Evolutionary conservation across 2,113 vertebrate genomes (phyloP), one percentile per base, ranked within the genome.

Genomic region (Illadopsis cleaveri): DNA sequence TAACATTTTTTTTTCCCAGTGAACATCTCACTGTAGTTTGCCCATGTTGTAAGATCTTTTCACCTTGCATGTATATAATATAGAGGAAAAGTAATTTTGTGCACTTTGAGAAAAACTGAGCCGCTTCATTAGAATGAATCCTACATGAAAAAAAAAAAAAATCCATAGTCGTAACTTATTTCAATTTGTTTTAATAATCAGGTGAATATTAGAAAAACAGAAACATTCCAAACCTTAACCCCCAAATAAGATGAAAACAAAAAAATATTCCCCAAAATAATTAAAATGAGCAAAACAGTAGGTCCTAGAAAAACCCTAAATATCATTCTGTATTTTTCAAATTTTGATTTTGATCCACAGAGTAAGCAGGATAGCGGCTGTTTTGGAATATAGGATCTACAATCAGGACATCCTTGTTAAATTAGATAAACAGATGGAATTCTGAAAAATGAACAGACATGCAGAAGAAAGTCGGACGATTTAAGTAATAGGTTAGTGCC

Each of bases 291-390:
- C 8, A 56, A 33, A 92, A 28, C 4, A 45, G 7, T 56, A 85
- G 12, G 3, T 56, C 3, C 5, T 66, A 79, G 31, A 5, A 65
- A 81, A 78, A 44, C 19, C 33, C 50, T 62, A 56, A 81, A 82
- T 3, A 3, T 71, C 42, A 20, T 35, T 68, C 44, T 83, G 23
- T 5, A 68, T 28, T 38, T 27, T 73, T 57, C 37, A n/a, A 60
- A 25, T 95, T 93, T 93, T 80, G 3, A 19, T 92, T 92, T 92
- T 83, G 44, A 56, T 90, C 18, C 27, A 5, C 38, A 60, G 62
- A 35, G 21, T 84, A 79, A 89, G 28, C 66, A 86, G 33, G 30
- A 86, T 81, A 45, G 31, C 54, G 70, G 30, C 30, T 93, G 60
- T 54, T 91, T 86, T 70, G 30, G 68, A 84, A 76, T 27, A 69